These are phyloP conservation scores for Arenaria interpres DNA, from an alignment of 2,113 vertebrate genomes.

Conservation along the genomic window DNA sequence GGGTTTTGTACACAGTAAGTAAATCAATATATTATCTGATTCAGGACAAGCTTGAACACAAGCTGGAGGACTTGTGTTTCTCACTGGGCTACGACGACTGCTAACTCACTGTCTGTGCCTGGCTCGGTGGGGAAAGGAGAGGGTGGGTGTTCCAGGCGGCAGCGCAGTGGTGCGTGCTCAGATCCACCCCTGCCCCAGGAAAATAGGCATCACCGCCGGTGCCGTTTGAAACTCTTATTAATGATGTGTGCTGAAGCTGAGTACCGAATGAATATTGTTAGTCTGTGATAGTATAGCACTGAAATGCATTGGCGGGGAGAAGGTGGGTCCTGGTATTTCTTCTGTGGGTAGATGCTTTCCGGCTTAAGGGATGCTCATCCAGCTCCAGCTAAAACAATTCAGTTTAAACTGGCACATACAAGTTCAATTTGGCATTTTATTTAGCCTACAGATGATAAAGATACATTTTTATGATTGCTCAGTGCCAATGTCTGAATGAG, in stretches of 20 bases:
- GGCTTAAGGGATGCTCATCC: background rate
- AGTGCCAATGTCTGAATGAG: background rate
- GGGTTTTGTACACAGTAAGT: background rate
- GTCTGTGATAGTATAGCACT: background rate
- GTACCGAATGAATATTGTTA: background rate
- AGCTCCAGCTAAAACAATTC: background rate
- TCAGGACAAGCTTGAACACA: background rate
- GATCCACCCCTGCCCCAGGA: background rate
- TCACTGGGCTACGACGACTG: background rate
- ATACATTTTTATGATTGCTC: background rate
- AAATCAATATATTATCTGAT: background rate
- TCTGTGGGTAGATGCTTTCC: background rate
- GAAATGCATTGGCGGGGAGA: background rate
- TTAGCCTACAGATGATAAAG: background rate
- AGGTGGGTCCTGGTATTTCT: background rate
- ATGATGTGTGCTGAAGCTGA: background rate
- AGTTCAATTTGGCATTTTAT: background rate
- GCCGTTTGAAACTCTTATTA: background rate
- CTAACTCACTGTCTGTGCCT: background rate
- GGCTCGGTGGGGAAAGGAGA: background rate
- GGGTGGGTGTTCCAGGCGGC: background rate
- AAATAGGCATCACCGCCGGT: background rate
- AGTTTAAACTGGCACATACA: background rate
- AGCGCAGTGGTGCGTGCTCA: accelerated
- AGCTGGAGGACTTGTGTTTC: background rate